Evolutionary conservation across 2,888 invertebrate species (phyloP).

Genomic region (Lochmaea capreae): DNA sequence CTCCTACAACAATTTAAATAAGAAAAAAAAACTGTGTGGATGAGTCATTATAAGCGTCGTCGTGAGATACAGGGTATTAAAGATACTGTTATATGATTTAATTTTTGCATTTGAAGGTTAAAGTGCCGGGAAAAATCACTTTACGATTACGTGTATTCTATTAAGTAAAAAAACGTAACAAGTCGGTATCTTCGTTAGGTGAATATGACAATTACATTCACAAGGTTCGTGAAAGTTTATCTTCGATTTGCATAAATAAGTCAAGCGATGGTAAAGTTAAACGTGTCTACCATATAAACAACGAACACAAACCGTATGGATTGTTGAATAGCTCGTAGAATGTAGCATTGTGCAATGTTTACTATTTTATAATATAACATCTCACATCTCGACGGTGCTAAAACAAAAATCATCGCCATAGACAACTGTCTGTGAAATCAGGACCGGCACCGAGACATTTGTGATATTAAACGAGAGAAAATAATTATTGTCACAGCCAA

Average conservation of each 20-base stretch:
- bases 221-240: slow-evolving; percentile 16
- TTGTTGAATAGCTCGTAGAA: not conserved
- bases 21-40: too few relatives aligned
- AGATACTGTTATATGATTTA: too few relatives aligned
- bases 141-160: not conserved
- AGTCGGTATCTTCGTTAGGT: not conserved
- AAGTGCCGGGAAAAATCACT: not conserved
- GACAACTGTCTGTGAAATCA: not conserved
- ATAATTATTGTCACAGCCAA: not conserved
- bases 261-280: not conserved
- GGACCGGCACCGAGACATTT: not conserved
- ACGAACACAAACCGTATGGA: not conserved
- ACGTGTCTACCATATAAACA: slow-evolving; percentile 11
- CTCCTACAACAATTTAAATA: too few relatives aligned
- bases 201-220: not conserved
- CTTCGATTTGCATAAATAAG: slow-evolving; percentile 14
- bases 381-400: slow-evolving; percentile 5
- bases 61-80: too few relatives aligned
- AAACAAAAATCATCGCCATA: not conserved
- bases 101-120: not conserved
- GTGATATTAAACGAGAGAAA: not conserved
- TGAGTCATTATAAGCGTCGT: too few relatives aligned
- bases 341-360: not conserved
- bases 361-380: slow-evolving; percentile 6
- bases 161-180: not conserved